Evolutionary conservation across 2,113 vertebrate genomes (phyloP).

Genomic region (Dipodomys ordii): DNA sequence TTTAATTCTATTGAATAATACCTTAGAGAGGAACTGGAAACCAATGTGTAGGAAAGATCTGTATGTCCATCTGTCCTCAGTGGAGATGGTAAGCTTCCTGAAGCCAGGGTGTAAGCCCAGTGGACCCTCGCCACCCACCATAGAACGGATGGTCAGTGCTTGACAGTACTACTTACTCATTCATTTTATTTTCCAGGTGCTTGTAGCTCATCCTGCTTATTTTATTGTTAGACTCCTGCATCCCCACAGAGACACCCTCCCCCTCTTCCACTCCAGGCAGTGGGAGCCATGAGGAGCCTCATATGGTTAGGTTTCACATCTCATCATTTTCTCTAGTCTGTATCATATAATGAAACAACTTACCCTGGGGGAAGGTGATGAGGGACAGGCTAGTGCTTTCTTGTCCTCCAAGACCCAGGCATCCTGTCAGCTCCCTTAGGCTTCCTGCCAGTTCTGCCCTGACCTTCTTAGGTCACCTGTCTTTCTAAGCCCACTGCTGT

Average conservation of each 20-base stretch:
- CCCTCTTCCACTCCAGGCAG: too few relatives aligned
- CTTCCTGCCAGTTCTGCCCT: fast-evolving
- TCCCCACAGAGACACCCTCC: too few relatives aligned
- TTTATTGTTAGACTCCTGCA: too few relatives aligned
- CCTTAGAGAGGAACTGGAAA: neutral
- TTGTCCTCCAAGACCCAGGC: too few relatives aligned
- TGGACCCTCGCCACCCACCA: fast-evolving
- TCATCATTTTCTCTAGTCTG: neutral
- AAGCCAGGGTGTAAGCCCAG: neutral
- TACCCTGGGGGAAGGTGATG: neutral
- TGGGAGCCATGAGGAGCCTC: too few relatives aligned
- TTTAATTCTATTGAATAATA: neutral
- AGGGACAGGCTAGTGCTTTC: too few relatives aligned
- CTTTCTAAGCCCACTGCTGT: neutral
- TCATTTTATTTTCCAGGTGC: too few relatives aligned
- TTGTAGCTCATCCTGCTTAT: too few relatives aligned
- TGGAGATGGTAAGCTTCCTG: neutral
- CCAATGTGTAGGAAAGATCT: neutral
- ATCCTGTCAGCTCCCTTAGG: neutral
- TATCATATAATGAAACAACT: neutral
- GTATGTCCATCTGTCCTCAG: neutral
- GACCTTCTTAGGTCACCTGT: neutral
- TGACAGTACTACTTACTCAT: too few relatives aligned
- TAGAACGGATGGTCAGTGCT: fast-evolving
- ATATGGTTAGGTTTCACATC: too few relatives aligned